Conservation (phyloP, 1,140 invertebrate species). For the Hetaerina americana region DNA sequence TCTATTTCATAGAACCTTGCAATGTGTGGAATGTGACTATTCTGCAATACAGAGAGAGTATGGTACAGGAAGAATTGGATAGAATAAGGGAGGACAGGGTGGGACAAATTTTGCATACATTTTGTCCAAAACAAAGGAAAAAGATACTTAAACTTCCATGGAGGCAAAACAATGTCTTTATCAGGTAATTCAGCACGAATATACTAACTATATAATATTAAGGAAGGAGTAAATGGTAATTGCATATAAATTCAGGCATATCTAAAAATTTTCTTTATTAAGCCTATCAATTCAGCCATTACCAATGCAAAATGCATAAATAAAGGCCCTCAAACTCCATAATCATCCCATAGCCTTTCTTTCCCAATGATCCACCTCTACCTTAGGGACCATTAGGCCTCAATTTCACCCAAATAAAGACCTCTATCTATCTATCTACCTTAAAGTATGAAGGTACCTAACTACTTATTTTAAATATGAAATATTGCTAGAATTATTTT, state of each 20-base stretch:
- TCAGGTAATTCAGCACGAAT: constrained; percentile 36
- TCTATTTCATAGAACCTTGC: constrained; percentile 39
- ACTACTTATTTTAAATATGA: not conserved
- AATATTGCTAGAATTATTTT: not conserved
- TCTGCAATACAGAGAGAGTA: constrained; percentile 44
- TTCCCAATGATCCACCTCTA: not conserved
- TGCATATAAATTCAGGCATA: too few relatives aligned
- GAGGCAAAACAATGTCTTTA: constrained; percentile 50
- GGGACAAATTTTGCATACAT: constrained; percentile 47
- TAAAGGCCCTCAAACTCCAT: not conserved
- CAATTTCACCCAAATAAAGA: too few relatives aligned
- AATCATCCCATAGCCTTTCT: not conserved
- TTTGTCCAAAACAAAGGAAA: constrained; percentile 50
- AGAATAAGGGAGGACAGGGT: constrained; percentile 36
- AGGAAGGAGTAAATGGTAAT: too few relatives aligned
- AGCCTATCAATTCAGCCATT: constrained; percentile 13
- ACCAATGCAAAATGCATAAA: not conserved
- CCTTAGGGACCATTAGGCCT: too few relatives aligned
- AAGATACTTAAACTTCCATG: constrained; percentile 48
- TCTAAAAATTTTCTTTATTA: too few relatives aligned
- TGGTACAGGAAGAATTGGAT: too few relatives aligned
- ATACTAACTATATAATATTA: too few relatives aligned
- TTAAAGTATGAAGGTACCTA: too few relatives aligned
- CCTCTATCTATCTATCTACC: too few relatives aligned
- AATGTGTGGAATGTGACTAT: constrained; percentile 58